A percentile compares a stretch with the other conserved stretches of the same genome.
Evolutionary conservation across 1,140 invertebrate species (phyloP).

Genomic region (Tetragonula clypearis): DNA sequence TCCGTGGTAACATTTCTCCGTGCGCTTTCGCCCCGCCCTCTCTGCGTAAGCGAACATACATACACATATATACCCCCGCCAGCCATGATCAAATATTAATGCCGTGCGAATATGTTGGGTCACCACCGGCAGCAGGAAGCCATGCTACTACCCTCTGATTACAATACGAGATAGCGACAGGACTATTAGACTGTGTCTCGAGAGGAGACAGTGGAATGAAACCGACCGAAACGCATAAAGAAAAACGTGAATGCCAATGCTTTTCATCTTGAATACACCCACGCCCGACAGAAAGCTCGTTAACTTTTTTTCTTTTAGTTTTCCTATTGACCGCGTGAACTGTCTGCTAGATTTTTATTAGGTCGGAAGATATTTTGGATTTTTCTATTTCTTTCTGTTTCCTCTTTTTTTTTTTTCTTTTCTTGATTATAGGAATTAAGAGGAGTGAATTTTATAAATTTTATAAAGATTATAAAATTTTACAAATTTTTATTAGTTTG

Average conservation of each 20-base stretch:
- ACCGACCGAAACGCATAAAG: slow-evolving; percentile 25
- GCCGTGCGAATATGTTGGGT: slow-evolving; percentile 35
- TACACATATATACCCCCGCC: neutral
- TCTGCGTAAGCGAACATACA: slow-evolving; percentile 9
- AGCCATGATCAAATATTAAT: slow-evolving; percentile 61
- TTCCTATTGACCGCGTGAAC: neutral
- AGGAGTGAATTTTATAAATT: no score
- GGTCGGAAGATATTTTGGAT: neutral
- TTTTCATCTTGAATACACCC: slow-evolving; percentile 40
- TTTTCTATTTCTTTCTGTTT: neutral
- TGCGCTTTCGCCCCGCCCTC: slow-evolving; percentile 19
- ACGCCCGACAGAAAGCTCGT: slow-evolving; percentile 11
- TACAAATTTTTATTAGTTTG: no score
- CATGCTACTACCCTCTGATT: slow-evolving; percentile 57
- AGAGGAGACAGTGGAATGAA: slow-evolving; percentile 23
- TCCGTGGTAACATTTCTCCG: neutral
- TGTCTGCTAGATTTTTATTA: neutral
- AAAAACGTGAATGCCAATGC: slow-evolving; percentile 15
- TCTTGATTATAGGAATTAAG: no score
- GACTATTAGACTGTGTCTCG: slow-evolving; percentile 56
- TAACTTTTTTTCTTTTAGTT: slow-evolving; percentile 2
- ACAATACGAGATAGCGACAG: slow-evolving; percentile 57
- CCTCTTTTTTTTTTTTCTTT: no score
- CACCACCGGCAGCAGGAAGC: slow-evolving; percentile 35
- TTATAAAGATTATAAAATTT: no score